A percentile compares a stretch with the other conserved stretches of the same genome.
Conservation (phyloP, 2,113 vertebrate species). For the Chaetodon trifascialis region DNA sequence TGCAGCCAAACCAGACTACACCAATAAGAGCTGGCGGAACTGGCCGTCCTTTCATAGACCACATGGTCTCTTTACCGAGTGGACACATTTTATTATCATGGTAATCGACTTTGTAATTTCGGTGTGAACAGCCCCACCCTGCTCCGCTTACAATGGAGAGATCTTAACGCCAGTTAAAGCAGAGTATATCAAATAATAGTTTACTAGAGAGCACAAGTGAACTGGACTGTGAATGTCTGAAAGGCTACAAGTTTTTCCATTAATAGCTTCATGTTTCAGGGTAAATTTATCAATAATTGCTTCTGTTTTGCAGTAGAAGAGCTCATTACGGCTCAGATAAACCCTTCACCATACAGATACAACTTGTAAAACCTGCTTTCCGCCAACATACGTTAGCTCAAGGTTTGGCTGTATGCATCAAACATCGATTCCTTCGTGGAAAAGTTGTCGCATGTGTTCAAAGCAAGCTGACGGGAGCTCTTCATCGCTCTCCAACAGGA, state of each 20-base stretch:
- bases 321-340: constrained; percentile 9
- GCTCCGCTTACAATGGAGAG: constrained; percentile 53
- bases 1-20: constrained; percentile 90
- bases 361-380: constrained; percentile 17
- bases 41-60: constrained; percentile 91
- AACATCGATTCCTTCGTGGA: constrained; percentile 32
- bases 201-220: constrained; percentile 27
- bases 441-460: constrained; percentile 59
- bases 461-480: constrained; percentile 79
- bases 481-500: constrained; percentile 86
- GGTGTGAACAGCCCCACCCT: constrained; percentile 74
- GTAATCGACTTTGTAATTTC: constrained; percentile 88
- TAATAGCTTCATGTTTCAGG: neutral
- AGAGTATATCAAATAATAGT: constrained; percentile 47
- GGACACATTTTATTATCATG: constrained; percentile 90
- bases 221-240: neutral
- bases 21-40: constrained; percentile 91
- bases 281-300: neutral
- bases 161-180: constrained; percentile 59
- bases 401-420: constrained; percentile 57
- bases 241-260: constrained; percentile 2
- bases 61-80: constrained; percentile 89
- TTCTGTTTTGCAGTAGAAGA: neutral
- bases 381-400: constrained; percentile 32
- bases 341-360: neutral